phyloP scores from a whole-genome alignment of 2,113 vertebrate genomes.

The Cromileptes altivelis region DNA sequence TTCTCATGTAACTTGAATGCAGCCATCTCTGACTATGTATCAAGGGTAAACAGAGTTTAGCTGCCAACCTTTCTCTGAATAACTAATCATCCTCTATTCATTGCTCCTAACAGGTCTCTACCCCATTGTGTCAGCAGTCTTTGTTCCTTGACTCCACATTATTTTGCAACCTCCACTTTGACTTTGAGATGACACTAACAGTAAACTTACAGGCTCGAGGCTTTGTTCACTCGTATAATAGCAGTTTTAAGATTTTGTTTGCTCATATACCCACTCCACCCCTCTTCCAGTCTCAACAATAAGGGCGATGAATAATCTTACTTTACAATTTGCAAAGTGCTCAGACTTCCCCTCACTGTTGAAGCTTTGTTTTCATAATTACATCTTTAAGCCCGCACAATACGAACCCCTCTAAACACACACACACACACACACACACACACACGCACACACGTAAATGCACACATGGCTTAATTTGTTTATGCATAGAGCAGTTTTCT shows the following conservation, averaged over 20 bases:
- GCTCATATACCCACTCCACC: conserved; percentile 50
- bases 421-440: neutral
- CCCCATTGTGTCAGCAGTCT: conserved; percentile 60
- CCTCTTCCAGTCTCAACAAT: conserved; percentile 43
- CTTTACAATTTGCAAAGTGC: conserved; percentile 55
- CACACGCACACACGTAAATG: conserved; percentile 1
- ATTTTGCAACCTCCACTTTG: conserved; percentile 71
- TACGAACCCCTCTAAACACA: conserved; percentile 32
- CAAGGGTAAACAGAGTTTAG: conserved; percentile 43
- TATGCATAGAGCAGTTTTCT: conserved; percentile 69
- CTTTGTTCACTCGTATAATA: conserved; percentile 63
- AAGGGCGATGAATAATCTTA: conserved; percentile 56
- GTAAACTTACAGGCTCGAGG: conserved; percentile 46
- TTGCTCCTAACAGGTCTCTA: conserved; percentile 53
- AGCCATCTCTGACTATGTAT: conserved; percentile 13
- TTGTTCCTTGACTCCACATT: conserved; percentile 71
- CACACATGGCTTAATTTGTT: conserved; percentile 65
- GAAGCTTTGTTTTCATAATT: conserved; percentile 79
- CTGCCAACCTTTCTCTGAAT: conserved; percentile 48
- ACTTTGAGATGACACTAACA: conserved; percentile 75
- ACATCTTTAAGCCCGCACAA: conserved; percentile 66
- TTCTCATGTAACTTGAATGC: conserved; percentile 28
- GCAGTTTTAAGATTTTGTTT: conserved; percentile 65
- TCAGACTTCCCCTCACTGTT: conserved; percentile 53
- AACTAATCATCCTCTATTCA: conserved; percentile 66